Evolutionary conservation across 1,140 invertebrate species (phyloP), one percentile per base, ranked within the genome.

Genomic region (Habropoda laboriosa): DNA sequence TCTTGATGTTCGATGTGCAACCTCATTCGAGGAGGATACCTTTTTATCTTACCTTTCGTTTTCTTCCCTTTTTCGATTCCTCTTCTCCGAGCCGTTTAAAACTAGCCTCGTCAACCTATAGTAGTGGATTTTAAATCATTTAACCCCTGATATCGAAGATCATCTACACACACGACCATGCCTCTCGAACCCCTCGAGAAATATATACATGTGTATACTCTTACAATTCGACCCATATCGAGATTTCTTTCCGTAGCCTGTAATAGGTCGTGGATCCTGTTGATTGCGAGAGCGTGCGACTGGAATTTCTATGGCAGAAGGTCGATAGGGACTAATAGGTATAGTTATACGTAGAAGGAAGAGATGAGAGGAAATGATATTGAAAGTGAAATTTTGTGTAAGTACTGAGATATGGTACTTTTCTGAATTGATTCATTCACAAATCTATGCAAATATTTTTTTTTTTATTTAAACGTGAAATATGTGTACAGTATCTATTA

Each of bases 141-240:
- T 85, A 86, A 85, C 85, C 72, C 61, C 49, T 24, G 40, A 60
- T 75, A 40, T 12, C 53, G 73, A n/a, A n/a, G n/a, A n/a, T n/a
- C n/a, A n/a, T n/a, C n/a, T n/a, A n/a, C n/a, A n/a, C n/a, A n/a
- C n/a, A n/a, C n/a, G n/a, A n/a, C n/a, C n/a, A n/a, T n/a, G 77
- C 42, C 67, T 38, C 55, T 80, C 67, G 67, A 86, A 71, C 79
- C 70, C n/a, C 66, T 82, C 35, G 71, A 68, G 75, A 82, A 83
- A 42, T 21, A 67, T 27, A n/a, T n/a, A n/a, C n/a, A n/a, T n/a
- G n/a, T n/a, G n/a, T 0, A 12, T 12, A 32, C 24, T 75, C 60
- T 35, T 51, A 53, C 64, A 75, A 18, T n/a, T 40, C 18, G 5
- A 53, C 42, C n/a, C 70, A 47, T 73, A 73, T 73, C 55, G 70